phyloP scores from a whole-genome alignment of 2,113 vertebrate species.

The Oncorhynchus masou region DNA sequence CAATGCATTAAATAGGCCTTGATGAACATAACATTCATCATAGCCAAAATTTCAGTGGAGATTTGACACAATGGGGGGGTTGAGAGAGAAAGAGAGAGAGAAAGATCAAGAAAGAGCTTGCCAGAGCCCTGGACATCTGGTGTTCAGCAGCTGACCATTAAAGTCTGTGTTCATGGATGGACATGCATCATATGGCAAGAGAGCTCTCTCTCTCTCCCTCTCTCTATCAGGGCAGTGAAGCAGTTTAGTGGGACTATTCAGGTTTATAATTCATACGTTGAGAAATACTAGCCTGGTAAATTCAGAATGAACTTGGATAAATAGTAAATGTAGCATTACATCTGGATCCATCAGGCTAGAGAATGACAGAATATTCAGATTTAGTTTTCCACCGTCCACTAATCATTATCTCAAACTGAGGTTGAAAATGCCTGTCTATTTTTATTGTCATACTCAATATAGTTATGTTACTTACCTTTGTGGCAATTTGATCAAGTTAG shows the following conservation, averaged over 20 bases:
- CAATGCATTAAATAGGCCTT: no score
- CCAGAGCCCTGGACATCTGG: conserved; percentile 48
- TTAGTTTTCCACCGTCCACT: no score
- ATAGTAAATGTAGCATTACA: no score
- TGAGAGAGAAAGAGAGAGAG: conserved; percentile 20
- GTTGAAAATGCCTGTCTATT: conserved; percentile 1
- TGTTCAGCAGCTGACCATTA: conserved; percentile 44
- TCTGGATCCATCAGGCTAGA: no score
- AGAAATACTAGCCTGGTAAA: not conserved
- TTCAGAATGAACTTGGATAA: no score
- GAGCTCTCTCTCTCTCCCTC: no score
- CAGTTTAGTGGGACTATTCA: not conserved
- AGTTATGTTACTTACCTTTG: conserved; percentile 51
- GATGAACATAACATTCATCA: conserved; percentile 19
- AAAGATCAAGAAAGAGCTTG: conserved; percentile 15
- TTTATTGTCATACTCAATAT: conserved; percentile 44
- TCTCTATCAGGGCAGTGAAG: not conserved
- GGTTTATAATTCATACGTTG: no score
- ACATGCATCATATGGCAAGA: not conserved
- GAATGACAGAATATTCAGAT: no score
- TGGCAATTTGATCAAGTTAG: conserved; percentile 61
- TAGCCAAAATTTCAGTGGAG: conserved; percentile 22
- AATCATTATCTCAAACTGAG: not conserved
- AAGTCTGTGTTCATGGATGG: not conserved
- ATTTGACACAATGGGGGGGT: not conserved